These are phyloP conservation scores for Penaeus chinensis DNA, from an alignment of 1,140 invertebrate genomes.

Conservation along the genomic window DNA sequence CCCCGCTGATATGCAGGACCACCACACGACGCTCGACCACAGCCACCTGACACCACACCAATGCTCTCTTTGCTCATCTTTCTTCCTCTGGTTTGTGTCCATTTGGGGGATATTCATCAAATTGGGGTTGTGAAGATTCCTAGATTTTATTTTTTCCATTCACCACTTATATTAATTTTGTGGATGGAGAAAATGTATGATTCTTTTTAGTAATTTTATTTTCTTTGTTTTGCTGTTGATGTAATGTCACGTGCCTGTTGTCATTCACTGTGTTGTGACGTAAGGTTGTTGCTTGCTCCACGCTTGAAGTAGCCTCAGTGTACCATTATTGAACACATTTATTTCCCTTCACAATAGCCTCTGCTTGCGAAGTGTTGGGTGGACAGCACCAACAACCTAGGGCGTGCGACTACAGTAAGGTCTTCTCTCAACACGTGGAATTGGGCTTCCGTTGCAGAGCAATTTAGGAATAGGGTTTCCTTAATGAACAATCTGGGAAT, in stretches of 20 bases:
- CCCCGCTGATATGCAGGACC: conserved; percentile 43
- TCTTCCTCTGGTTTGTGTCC: neutral
- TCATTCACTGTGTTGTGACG: conserved; percentile 3
- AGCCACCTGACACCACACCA: neutral
- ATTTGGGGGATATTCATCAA: too few species aligned
- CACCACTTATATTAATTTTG: neutral
- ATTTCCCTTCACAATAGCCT: conserved; percentile 21
- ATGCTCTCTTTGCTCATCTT: neutral
- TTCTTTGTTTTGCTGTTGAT: too few species aligned
- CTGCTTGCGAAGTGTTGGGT: neutral
- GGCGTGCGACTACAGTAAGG: too few species aligned
- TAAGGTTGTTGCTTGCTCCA: neutral
- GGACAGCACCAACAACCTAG: too few species aligned
- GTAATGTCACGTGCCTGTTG: too few species aligned
- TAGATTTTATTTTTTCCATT: neutral
- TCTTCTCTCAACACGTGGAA: too few species aligned
- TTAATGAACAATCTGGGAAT: too few species aligned
- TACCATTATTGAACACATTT: neutral
- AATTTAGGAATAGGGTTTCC: too few species aligned
- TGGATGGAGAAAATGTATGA: too few species aligned
- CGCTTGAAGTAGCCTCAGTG: conserved; percentile 9
- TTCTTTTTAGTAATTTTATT: too few species aligned
- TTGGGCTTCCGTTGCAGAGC: too few species aligned
- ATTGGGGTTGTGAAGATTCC: too few species aligned
- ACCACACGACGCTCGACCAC: conserved; percentile 24